Evolutionary conservation across 1,140 invertebrate species (phyloP), one percentile per base, ranked within the genome.

Genomic region (Drosophila orosa): DNA sequence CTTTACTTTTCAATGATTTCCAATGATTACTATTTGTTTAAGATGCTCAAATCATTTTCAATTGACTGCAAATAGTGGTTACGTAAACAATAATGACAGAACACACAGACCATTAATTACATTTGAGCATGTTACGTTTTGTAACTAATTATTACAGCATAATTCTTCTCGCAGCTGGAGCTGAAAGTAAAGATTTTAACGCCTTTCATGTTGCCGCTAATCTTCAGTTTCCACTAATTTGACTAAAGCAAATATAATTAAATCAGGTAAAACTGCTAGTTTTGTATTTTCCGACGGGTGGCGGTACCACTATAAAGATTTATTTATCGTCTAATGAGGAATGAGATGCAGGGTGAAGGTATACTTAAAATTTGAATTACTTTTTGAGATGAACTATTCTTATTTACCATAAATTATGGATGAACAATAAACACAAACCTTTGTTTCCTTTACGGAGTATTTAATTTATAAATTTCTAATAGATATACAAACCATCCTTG

Each of bases 221-320:
- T 85, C 71, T 78, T 65, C 76, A 71, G 75, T 76, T 60, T 69
- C 60, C 67, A 81, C 81, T 86, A 79, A 84, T 85, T 85, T 78
- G 58, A 85, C 82, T 66, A 72, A 85, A 85, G 84, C 82, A 85
- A 85, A 85, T 85, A 85, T 76, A 81, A 86, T 85, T 85, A 85
- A 81, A 85, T 69, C 84, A 74, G 81, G 76, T 86, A 86, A 85
- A 86, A 86, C 63, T 58, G 72, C 74, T 81, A 85, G 84, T 80
- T 82, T 65, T 65, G n/a, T 52, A 31, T 65, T n/a, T 42, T 52
- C 65, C 65, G 65, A 68, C 65, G 65, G 65, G 12, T 29, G 10
- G 59, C 29, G 33, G 65, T 52, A 68, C 65, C 60, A 50, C 45
- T 47, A 68, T 65, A 65, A 50, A 68, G 33, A 48, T 33, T 67